A percentile compares a stretch with the other conserved stretches of the same genome.
phyloP scores from a whole-genome alignment of 2,888 invertebrate genomes.

The Agrochola lota region DNA sequence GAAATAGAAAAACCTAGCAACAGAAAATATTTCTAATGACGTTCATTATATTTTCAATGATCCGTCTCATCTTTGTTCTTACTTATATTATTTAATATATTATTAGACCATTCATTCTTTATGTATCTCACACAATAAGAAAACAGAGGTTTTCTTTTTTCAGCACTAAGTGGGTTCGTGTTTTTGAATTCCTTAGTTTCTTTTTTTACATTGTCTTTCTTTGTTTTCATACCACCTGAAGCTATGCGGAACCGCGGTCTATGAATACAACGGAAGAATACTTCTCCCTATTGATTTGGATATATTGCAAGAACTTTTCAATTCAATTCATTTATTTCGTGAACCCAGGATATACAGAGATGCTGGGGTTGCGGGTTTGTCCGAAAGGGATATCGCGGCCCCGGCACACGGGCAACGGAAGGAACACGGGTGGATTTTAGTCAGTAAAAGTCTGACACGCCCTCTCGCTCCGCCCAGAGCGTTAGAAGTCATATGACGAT shows the following conservation, averaged over 20 bases:
- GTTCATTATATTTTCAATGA: constrained; percentile 4
- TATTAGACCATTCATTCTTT: background rate
- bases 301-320: background rate
- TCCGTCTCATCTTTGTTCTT: constrained; percentile 1
- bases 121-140: constrained; percentile 5
- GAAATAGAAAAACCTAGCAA: background rate
- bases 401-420: too few species aligned
- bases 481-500: too few species aligned
- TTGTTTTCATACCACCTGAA: constrained; percentile 12
- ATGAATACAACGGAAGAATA: background rate
- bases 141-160: constrained; percentile 10
- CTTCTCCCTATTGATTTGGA: background rate
- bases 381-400: too few species aligned
- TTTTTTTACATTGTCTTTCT: constrained; percentile 8
- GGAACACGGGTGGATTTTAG: too few species aligned
- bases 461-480: too few species aligned
- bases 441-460: too few species aligned
- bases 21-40: constrained; percentile 2
- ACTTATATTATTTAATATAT: background rate
- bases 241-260: background rate
- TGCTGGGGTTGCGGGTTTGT: too few species aligned
- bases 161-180: constrained; percentile 13
- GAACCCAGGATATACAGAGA: background rate
- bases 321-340: background rate
- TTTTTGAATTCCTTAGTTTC: constrained; percentile 12